A percentile compares a stretch with the other conserved stretches of the same genome.
phyloP scores from a whole-genome alignment of 2,113 vertebrate species.

The Pandion haliaetus region DNA sequence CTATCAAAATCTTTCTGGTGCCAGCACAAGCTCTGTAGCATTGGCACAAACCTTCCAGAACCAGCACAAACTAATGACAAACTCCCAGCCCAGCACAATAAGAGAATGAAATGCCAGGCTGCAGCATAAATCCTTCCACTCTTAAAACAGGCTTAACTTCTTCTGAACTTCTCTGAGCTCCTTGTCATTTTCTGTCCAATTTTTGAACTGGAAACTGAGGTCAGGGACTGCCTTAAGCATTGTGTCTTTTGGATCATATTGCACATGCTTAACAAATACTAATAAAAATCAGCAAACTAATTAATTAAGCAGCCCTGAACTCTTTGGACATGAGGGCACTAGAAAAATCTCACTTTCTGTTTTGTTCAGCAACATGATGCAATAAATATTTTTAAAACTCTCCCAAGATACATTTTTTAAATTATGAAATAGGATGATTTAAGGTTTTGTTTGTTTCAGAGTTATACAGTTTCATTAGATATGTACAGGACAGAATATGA shows the following conservation, averaged over 20 bases:
- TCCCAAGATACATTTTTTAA: neutral
- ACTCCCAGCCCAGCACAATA: neutral
- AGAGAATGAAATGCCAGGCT: neutral
- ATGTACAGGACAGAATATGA: neutral
- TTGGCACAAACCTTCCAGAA: neutral
- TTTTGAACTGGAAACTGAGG: constrained; percentile 1
- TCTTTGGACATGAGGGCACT: neutral
- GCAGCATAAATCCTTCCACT: neutral
- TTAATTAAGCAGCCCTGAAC: neutral
- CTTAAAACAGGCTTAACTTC: neutral
- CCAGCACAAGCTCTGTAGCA: neutral
- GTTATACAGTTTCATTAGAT: neutral
- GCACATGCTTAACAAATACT: neutral
- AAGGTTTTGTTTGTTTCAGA: neutral
- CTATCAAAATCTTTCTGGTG: neutral
- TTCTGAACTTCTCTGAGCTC: neutral
- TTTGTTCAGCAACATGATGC: neutral
- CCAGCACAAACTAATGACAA: neutral
- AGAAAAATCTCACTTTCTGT: neutral
- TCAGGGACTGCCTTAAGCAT: neutral
- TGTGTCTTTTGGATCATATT: neutral
- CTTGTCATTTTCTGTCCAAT: neutral
- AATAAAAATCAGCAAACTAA: neutral
- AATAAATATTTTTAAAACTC: neutral
- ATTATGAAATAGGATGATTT: neutral